Percentiles rank a stretch among this genome's conserved stretches.
Evolutionary conservation across 1,140 invertebrate species (phyloP).

Genomic region (Monochamus saltuarius): DNA sequence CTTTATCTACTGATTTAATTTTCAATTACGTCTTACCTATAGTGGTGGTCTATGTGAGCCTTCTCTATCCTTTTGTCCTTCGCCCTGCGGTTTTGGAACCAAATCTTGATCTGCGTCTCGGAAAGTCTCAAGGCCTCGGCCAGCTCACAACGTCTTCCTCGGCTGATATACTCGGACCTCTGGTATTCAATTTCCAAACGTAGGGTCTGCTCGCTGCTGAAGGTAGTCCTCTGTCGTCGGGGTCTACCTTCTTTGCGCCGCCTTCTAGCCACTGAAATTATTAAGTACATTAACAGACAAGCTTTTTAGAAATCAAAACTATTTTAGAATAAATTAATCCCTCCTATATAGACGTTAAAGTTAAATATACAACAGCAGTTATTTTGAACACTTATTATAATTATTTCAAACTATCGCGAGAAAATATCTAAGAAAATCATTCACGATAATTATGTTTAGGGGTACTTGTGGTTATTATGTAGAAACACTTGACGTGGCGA

Average conservation of each 20-base stretch:
- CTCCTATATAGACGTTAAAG: not conserved
- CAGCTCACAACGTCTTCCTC: conserved; percentile 81
- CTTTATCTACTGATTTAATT: not conserved
- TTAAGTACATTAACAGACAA: conserved; percentile 4
- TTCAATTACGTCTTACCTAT: conserved; percentile 66
- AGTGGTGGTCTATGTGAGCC: conserved; percentile 90
- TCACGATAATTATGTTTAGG: not conserved
- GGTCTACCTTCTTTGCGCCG: conserved; percentile 82
- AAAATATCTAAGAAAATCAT: too few species aligned
- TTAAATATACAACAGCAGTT: not conserved
- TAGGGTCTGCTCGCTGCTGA: conserved; percentile 90
- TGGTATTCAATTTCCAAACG: conserved; percentile 89
- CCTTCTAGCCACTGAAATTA: conserved; percentile 75
- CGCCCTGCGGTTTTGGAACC: conserved; percentile 94
- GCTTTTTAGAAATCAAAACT: not conserved
- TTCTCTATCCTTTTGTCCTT: conserved; percentile 97
- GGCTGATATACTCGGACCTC: conserved; percentile 86
- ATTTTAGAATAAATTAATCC: not conserved
- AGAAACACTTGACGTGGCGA: too few species aligned
- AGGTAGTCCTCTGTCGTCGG: conserved; percentile 88
- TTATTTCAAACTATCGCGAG: too few species aligned
- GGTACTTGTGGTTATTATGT: too few species aligned
- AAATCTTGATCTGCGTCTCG: conserved; percentile 95
- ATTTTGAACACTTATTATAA: too few species aligned
- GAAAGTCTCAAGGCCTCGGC: conserved; percentile 79